Conservation (phyloP, 2,797 vertebrate genomes). For the Neoniphon sammara region DNA sequence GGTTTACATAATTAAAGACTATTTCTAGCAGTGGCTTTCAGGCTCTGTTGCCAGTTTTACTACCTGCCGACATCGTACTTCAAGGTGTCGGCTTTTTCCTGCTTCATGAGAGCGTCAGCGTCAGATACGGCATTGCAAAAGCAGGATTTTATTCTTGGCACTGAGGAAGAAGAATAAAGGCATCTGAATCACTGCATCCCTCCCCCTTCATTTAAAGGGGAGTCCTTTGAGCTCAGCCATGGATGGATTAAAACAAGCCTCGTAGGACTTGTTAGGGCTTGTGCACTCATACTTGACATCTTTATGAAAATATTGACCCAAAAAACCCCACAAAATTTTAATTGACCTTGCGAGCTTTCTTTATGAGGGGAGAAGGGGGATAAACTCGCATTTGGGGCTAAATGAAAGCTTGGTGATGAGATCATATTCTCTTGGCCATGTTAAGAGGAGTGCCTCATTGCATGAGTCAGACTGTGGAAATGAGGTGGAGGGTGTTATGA, state of each 20-base stretch:
- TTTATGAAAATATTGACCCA: constrained; percentile 26
- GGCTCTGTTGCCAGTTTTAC: too few species aligned
- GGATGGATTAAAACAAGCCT: constrained; percentile 11
- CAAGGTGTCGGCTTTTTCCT: too few species aligned
- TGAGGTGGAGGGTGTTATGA: constrained; percentile 45
- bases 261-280: constrained; percentile 18
- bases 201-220: not conserved
- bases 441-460: constrained; percentile 46
- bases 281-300: constrained; percentile 19
- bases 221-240: not conserved
- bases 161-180: constrained; percentile 9
- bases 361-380: constrained; percentile 14
- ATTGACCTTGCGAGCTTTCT: constrained; percentile 26
- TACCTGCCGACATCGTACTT: not conserved
- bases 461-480: constrained; percentile 56
- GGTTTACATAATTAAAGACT: too few species aligned
- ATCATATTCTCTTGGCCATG: constrained; percentile 39
- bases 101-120: too few species aligned
- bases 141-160: not conserved
- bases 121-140: too few species aligned
- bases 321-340: constrained; percentile 5
- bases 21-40: too few species aligned
- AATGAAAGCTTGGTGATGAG: constrained; percentile 40
- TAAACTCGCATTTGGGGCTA: constrained; percentile 16
- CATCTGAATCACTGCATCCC: constrained; percentile 4